A percentile compares a stretch with the other conserved stretches of the same genome.
Conservation (phyloP, 2,888 invertebrate genomes). For the Adelognathus sp. region DNA sequence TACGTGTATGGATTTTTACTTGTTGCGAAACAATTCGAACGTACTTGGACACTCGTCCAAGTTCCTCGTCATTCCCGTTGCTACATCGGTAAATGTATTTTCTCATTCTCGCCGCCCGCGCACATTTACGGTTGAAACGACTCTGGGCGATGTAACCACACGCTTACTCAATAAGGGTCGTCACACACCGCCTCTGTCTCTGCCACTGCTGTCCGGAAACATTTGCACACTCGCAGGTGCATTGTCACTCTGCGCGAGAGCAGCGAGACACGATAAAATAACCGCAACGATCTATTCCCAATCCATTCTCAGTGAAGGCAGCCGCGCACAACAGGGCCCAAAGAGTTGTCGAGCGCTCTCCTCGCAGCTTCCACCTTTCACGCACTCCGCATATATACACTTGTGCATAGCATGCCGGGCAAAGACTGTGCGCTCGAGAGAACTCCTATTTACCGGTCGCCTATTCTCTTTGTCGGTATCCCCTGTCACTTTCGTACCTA, state of each 20-base stretch:
- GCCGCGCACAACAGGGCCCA: background rate
- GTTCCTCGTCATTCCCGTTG: background rate
- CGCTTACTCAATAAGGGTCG: slow-evolving; percentile 59
- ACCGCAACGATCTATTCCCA: slow-evolving; percentile 36
- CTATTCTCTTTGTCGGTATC: slow-evolving; percentile 69
- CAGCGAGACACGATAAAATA: background rate
- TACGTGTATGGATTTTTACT: background rate
- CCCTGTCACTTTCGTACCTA: slow-evolving; percentile 71
- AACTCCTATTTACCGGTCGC: slow-evolving; percentile 36
- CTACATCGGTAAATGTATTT: background rate
- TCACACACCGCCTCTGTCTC: background rate
- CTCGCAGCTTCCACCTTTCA: slow-evolving; percentile 18
- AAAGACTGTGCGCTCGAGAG: background rate
- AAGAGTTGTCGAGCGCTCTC: background rate
- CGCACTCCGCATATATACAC: background rate
- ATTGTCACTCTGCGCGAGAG: slow-evolving; percentile 61
- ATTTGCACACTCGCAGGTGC: slow-evolving; percentile 62
- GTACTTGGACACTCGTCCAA: background rate
- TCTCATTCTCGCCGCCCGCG: slow-evolving; percentile 6
- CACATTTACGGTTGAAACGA: slow-evolving; percentile 11
- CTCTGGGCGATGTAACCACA: slow-evolving; percentile 33
- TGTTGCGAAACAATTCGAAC: background rate
- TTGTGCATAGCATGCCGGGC: background rate
- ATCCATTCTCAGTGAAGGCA: slow-evolving; percentile 20
- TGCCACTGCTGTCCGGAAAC: slow-evolving; percentile 29